Conservation (phyloP, 2,888 invertebrate species). For the Megalurothrips usitatus region DNA sequence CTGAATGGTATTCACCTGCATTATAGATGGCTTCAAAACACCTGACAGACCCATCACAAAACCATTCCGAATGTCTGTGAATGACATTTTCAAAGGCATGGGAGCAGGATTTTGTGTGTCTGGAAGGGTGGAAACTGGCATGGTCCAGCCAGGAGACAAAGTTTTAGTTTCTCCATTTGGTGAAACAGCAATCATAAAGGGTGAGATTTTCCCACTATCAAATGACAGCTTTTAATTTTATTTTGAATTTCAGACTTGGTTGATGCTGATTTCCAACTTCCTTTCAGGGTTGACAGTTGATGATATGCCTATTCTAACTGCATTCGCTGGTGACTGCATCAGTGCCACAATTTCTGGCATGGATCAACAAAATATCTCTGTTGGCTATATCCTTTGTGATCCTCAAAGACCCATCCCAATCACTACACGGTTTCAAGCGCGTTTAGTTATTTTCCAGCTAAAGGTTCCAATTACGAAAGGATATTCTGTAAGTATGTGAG, state of each 20-base stretch:
- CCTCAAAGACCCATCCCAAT: conserved; percentile 73
- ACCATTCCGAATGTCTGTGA: conserved; percentile 86
- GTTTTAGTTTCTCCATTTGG: conserved; percentile 80
- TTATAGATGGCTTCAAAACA: conserved; percentile 71
- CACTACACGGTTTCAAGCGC: conserved; percentile 76
- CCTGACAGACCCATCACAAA: conserved; percentile 83
- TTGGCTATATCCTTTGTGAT: conserved; percentile 87
- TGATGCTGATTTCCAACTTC: background rate
- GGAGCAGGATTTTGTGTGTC: conserved; percentile 87
- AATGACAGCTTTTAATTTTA: conserved; percentile 43
- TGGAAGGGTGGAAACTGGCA: conserved; percentile 89
- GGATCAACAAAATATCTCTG: conserved; percentile 76
- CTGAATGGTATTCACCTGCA: conserved; percentile 28
- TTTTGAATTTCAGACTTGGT: background rate
- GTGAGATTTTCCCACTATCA: conserved; percentile 43
- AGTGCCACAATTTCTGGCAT: conserved; percentile 74
- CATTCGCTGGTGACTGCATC: conserved; percentile 93
- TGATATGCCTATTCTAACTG: conserved; percentile 63
- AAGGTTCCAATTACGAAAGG: conserved; percentile 87
- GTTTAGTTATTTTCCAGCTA: conserved; percentile 91
- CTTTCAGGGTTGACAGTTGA: conserved; percentile 60
- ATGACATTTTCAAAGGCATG: conserved; percentile 91
- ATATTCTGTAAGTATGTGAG: conserved; percentile 37
- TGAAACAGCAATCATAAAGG: conserved; percentile 77
- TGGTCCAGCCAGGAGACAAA: conserved; percentile 78